Conservation (phyloP, 2,888 invertebrate species). For the Heliconius ethilla region DNA sequence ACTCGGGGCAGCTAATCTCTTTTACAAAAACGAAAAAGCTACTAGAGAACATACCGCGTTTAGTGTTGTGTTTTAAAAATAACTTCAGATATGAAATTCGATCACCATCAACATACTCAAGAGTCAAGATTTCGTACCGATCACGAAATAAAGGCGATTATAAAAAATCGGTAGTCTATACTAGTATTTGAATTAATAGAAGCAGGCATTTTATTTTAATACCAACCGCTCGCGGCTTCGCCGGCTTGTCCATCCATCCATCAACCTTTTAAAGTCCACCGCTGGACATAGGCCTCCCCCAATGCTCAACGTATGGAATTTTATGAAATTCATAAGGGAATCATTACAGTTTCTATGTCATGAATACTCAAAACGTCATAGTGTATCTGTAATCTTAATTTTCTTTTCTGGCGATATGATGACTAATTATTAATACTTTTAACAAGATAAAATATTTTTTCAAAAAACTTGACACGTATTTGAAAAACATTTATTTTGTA, state of each 20-base stretch:
- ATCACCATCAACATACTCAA: not conserved
- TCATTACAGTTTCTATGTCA: no score
- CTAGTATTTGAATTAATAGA: not conserved
- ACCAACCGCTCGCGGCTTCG: not conserved
- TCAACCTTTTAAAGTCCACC: no score
- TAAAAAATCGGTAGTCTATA: not conserved
- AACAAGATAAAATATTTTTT: no score
- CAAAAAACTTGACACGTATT: not conserved
- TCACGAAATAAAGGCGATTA: not conserved
- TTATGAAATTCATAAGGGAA: no score
- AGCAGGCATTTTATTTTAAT: not conserved
- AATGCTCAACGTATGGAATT: no score
- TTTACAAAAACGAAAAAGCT: not conserved
- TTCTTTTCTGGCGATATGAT: no score
- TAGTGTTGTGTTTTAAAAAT: not conserved
- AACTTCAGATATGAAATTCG: not conserved
- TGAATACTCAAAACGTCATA: no score
- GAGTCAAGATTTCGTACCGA: not conserved
- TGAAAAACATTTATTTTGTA: not conserved
- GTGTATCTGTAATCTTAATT: no score
- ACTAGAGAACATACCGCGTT: not conserved
- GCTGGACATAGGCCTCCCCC: no score
- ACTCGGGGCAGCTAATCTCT: constrained; percentile 9
- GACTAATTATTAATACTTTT: no score
- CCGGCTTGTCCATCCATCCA: no score